Percentiles rank a stretch among this genome's conserved stretches.
phyloP scores from a whole-genome alignment of 2,888 invertebrate species.

The Furcula furcula region DNA sequence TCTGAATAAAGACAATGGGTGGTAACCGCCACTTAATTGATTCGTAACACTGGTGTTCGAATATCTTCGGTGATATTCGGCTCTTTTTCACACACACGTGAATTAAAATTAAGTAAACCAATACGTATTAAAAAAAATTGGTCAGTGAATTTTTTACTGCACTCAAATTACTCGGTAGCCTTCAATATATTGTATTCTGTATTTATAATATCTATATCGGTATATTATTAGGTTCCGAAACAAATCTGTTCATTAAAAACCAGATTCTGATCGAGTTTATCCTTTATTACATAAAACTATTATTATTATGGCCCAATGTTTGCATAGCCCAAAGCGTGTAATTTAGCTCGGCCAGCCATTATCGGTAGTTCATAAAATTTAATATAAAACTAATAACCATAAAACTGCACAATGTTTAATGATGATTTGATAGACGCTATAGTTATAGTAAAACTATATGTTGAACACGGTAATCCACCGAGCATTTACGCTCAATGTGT shows the following conservation, averaged over 20 bases:
- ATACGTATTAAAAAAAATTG: conserved; percentile 21
- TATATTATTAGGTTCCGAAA: conserved; percentile 15
- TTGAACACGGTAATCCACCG: conserved; percentile 29
- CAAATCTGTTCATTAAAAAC: conserved; percentile 21
- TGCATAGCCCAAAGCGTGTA: conserved; percentile 24
- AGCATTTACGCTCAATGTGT: conserved; percentile 20
- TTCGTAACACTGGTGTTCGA: conserved; percentile 39
- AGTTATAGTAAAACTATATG: conserved; percentile 43
- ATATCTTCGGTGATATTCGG: conserved; percentile 4
- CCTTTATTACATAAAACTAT: conserved; percentile 17
- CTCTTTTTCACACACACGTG: conserved; percentile 19
- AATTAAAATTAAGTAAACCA: conserved; percentile 21
- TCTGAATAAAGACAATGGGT: conserved; percentile 68
- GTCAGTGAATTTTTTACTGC: conserved; percentile 19
- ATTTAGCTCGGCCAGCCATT: conserved; percentile 19
- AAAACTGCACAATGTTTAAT: conserved; percentile 41
- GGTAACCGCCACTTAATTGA: conserved; percentile 54
- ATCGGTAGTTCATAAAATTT: conserved; percentile 30
- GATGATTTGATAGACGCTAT: conserved; percentile 44
- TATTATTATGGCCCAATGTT: conserved; percentile 27
- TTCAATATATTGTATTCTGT: conserved; percentile 19
- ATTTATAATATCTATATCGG: conserved; percentile 23
- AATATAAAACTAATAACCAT: conserved; percentile 39
- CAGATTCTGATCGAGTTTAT: conserved; percentile 11
- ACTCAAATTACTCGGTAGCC: conserved; percentile 21